phyloP scores from a whole-genome alignment of 2,888 invertebrate species.

The Bugula neritina region DNA sequence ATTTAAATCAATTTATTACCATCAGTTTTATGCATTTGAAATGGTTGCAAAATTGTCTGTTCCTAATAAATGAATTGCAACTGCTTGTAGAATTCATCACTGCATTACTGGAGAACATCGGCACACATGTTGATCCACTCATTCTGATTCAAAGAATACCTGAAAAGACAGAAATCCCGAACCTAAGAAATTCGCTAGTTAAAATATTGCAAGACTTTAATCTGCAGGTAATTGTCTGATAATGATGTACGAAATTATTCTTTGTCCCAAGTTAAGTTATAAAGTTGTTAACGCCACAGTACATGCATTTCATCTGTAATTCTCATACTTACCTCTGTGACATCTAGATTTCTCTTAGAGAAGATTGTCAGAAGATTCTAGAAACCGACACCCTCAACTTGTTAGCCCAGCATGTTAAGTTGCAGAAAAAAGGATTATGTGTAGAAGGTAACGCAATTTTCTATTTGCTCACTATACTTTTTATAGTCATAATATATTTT shows the following conservation, averaged over 20 bases:
- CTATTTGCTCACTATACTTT: too few species aligned
- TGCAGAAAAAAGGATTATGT: constrained; percentile 72
- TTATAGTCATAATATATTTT: too few species aligned
- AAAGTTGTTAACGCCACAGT: not conserved
- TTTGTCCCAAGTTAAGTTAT: not conserved
- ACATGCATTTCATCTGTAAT: not conserved
- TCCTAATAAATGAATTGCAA: too few species aligned
- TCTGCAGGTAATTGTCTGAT: constrained; percentile 71
- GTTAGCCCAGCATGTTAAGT: constrained; percentile 71
- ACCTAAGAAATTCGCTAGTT: constrained; percentile 79
- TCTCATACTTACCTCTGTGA: constrained; percentile 28
- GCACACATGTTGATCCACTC: constrained; percentile 76
- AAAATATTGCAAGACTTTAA: constrained; percentile 94
- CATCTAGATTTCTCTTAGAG: constrained; percentile 71
- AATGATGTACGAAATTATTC: too few species aligned
- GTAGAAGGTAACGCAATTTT: constrained; percentile 61
- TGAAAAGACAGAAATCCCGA: constrained; percentile 76
- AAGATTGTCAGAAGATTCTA: constrained; percentile 84
- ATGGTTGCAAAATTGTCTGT: too few species aligned
- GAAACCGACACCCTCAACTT: constrained; percentile 81
- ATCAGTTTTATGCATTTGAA: too few species aligned
- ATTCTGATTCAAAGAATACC: constrained; percentile 75
- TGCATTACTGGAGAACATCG: constrained; percentile 67
- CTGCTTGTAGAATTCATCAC: constrained; percentile 62
- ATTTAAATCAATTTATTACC: too few species aligned